Percentiles rank a stretch among this genome's conserved stretches.
phyloP scores from a whole-genome alignment of 2,113 vertebrate species.

The Hemichromis elongatus region DNA sequence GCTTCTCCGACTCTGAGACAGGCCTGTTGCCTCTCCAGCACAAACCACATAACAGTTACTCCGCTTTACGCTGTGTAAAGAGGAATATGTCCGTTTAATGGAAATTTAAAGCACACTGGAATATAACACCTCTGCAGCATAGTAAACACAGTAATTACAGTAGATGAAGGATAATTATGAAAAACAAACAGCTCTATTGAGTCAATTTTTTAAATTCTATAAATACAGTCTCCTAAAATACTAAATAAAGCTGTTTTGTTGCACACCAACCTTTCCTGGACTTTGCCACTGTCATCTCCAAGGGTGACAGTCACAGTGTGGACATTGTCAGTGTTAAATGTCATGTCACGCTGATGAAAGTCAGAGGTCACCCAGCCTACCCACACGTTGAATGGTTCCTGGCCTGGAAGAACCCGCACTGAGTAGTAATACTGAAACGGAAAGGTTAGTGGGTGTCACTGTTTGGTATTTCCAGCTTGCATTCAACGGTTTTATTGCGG shows the following conservation, averaged over 20 bases:
- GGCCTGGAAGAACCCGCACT: slow-evolving; percentile 88
- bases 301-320: slow-evolving; percentile 89
- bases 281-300: slow-evolving; percentile 93
- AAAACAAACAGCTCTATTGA: background rate
- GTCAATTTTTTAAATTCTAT: background rate
- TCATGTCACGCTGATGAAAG: slow-evolving; percentile 81
- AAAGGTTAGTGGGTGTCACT: slow-evolving; percentile 21
- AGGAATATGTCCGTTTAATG: background rate
- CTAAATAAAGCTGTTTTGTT: background rate
- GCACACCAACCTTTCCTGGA: slow-evolving; percentile 88
- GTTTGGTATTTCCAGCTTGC: background rate
- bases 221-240: background rate
- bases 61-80: slow-evolving; percentile 81
- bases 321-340: slow-evolving; percentile 83
- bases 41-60: slow-evolving; percentile 96
- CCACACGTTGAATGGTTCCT: slow-evolving; percentile 92
- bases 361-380: slow-evolving; percentile 94
- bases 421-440: slow-evolving; percentile 87
- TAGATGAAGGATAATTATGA: background rate
- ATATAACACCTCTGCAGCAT: background rate
- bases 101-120: background rate
- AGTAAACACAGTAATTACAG: background rate
- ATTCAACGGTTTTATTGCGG: background rate
- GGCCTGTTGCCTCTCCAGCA: slow-evolving; percentile 85
- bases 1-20: slow-evolving; percentile 86